Percentiles rank a stretch among this genome's conserved stretches.
These are phyloP conservation scores for Acanthornis magna DNA, from an alignment of 2,797 vertebrate genomes.

Conservation along the genomic window DNA sequence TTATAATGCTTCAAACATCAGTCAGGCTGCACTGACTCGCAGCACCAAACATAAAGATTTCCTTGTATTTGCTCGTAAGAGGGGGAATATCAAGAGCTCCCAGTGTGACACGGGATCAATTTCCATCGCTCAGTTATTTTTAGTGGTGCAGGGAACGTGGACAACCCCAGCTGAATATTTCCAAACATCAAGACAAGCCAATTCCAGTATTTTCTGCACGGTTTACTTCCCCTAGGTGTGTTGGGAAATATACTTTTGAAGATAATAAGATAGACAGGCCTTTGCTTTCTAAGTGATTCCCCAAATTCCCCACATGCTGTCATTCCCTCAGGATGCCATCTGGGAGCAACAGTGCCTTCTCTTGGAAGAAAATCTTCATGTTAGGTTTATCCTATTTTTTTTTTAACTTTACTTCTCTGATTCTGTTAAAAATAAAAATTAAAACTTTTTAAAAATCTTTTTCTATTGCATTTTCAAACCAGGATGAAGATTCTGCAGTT, in stretches of 20 bases:
- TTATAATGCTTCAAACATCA: neutral
- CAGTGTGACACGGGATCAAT: rapidly evolving
- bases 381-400: neutral
- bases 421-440: neutral
- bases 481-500: neutral
- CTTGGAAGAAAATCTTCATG: neutral
- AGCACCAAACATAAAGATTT: neutral
- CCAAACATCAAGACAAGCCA: neutral
- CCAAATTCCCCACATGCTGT: neutral
- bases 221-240: neutral
- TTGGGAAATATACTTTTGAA: neutral
- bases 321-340: neutral
- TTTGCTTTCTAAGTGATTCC: neutral
- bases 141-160: neutral
- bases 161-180: neutral
- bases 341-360: conserved; percentile 9
- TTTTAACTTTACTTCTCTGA: neutral
- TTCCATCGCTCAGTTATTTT: neutral
- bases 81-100: neutral
- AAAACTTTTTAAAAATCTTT: neutral
- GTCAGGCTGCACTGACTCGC: neutral
- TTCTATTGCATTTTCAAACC: neutral
- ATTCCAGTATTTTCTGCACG: neutral
- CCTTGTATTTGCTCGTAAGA: neutral
- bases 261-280: neutral